phyloP scores from a whole-genome alignment of 2,797 vertebrate genomes.

The Acestrorhynchus altus region DNA sequence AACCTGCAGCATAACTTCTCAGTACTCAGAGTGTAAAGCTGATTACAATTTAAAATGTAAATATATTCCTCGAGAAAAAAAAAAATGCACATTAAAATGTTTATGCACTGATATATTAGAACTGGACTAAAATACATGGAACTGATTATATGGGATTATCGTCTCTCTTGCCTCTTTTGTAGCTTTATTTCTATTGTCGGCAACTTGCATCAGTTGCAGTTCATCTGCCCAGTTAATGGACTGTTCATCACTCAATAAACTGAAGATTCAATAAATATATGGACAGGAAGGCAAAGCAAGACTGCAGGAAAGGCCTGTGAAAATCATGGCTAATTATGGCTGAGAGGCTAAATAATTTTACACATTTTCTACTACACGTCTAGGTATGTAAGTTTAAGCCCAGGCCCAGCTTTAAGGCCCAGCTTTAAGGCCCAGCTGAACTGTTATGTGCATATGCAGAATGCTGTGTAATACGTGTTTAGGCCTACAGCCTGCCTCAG shows the following conservation, averaged over 20 bases:
- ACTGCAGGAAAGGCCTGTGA: neutral
- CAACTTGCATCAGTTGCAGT: neutral
- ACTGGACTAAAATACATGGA: too few relatives aligned
- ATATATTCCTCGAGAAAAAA: too few relatives aligned
- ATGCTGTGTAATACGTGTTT: neutral
- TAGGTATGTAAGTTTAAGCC: neutral
- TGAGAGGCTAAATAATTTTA: neutral
- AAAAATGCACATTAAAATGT: too few relatives aligned
- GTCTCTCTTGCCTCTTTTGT: neutral
- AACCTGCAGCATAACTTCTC: neutral
- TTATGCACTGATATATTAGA: too few relatives aligned
- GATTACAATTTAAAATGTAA: too few relatives aligned
- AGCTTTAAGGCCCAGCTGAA: neutral
- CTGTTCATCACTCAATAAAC: neutral
- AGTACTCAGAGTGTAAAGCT: too few relatives aligned
- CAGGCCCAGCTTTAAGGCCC: neutral
- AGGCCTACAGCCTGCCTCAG: neutral
- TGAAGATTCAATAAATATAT: neutral
- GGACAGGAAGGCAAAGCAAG: neutral
- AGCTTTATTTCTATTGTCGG: conserved; percentile 9
- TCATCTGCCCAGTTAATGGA: conserved; percentile 16
- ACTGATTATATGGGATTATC: neutral
- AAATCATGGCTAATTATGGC: neutral
- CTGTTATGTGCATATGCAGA: neutral
- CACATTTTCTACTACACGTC: too few relatives aligned